phyloP scores from a whole-genome alignment of 2,888 invertebrate genomes.

The Rotaria macrura region DNA sequence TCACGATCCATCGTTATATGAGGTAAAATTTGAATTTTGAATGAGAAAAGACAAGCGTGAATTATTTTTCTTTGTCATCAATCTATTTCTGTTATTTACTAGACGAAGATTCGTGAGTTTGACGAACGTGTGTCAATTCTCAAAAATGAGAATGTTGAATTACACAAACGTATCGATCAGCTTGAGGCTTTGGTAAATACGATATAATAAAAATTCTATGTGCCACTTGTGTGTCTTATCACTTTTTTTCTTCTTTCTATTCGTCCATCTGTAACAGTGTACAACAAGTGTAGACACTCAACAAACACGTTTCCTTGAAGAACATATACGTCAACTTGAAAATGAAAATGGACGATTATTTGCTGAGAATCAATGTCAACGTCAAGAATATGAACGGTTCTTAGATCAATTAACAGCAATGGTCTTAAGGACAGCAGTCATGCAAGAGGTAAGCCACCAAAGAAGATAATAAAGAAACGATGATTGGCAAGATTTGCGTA shows the following conservation, averaged over 20 bases:
- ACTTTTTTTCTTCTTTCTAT: not conserved
- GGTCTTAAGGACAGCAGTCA: not conserved
- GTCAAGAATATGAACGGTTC: not conserved
- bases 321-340: not conserved
- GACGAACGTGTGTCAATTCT: conserved; percentile 9
- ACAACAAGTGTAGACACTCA: not conserved
- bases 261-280: not conserved
- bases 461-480: not conserved
- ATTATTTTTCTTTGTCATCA: not conserved
- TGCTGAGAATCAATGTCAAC: conserved; percentile 10
- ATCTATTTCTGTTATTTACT: not conserved
- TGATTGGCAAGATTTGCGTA: not conserved
- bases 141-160: conserved; percentile 17
- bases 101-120: conserved; percentile 6
- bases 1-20: not conserved
- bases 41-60: not conserved
- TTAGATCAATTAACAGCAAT: not conserved
- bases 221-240: not conserved
- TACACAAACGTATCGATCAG: conserved; percentile 14
- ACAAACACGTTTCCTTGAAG: not conserved
- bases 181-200: conserved; percentile 8
- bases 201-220: not conserved
- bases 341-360: conserved; percentile 14
- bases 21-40: not conserved
- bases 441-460: not conserved